Evolutionary conservation across 2,113 vertebrate species (phyloP), one percentile per base, ranked within the genome.

Genomic region (Lampris megalopsis): DNA sequence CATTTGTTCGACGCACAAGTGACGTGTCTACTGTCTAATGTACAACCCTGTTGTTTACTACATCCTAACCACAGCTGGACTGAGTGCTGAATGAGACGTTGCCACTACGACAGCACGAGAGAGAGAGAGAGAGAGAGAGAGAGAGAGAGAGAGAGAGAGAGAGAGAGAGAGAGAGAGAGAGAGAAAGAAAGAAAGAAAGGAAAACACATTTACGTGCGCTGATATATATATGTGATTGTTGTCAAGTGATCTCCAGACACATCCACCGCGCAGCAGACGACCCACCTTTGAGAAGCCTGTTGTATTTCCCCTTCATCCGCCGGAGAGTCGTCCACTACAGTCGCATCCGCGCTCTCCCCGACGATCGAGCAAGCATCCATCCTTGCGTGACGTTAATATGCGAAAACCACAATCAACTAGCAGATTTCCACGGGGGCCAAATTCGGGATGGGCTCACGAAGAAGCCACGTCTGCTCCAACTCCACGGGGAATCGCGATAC

Each of bases 301-400:
- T 70, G 89, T 61, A 82, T 81, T 38, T 79, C 87, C 86, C 68
- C 82, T 40, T 92, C 91, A 73, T 87, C 86, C 72, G 78, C 42
- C 11, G 82, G 79, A 74, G 86, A 86, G 47, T 93, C 92, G 70
- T 93, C 93, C 90, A 88, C 89, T 87, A 88, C 79, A 67, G 90
- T 92, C 79, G 82, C 91, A 47, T 93, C 92, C 69, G 90, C 87
- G 87, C 90, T 91, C 50, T 93, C 90, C 70, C 88, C 90, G 68
- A 47, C 84, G 4, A 73, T 81, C 13, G 92, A 87, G 65, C 80
- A 62, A 48, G 89, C 86, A 2, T 95, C 93, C 94, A 95, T 94
- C 24, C 24, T 24, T 24, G 24, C 24, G 24, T 24, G 24, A 24
- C 24, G 24, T 24, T 24, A 24, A 24, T 24, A 24, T 24, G 24